Base-by-base conservation (phyloP, 2,113 vertebrate genomes). In the Percopsis transmontana region DNA sequence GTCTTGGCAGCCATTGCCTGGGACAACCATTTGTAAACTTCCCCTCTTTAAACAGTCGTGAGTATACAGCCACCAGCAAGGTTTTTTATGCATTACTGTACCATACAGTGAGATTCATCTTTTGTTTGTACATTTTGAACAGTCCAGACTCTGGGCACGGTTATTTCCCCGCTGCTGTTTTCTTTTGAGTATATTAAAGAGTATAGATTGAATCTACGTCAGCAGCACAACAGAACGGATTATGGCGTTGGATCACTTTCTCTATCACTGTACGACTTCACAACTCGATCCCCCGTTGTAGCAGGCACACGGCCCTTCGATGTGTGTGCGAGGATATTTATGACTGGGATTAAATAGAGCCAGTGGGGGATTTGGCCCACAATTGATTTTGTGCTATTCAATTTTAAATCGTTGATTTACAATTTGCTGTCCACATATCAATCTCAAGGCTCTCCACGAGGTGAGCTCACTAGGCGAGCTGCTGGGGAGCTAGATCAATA, bases 391-490 rank as follows among this genome's bases (percentile, higher is more conserved):
- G 76, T 73, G 77, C 83, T 82, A 85, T 86, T 85, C 81, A 88
- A 88, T 90, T 90, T 90, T 83, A 88, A 88, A 74, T 84, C 79
- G 84, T 88, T 89, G 86, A 89, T 89, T 89, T 90, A 89, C 79
- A 83, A 88, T 81, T 62, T 57, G 45, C 68, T 83, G 71, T 83
- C 79, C 87, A 84, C 79, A 79, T 85, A 90, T 90, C 85, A 82
- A 82, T 86, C 84, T 75, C 50, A 45, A 47, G 52, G 77, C 82
- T 83, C 76, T 72, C 82, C 80, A 75, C 71, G 82, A 79, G 67
- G 72, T 76, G 61, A 78, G 62, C 74, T 78, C 58, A 70, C 51
- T 69, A 68, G 73, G 70, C 70, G 74, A 70, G 79, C 73, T 68
- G 59, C 71, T 59, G 60, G 58, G 71, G 67, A 71, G 81, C 79